Evolutionary conservation across 2,113 vertebrate species (phyloP).

Genomic region (Embiotoca jacksoni): DNA sequence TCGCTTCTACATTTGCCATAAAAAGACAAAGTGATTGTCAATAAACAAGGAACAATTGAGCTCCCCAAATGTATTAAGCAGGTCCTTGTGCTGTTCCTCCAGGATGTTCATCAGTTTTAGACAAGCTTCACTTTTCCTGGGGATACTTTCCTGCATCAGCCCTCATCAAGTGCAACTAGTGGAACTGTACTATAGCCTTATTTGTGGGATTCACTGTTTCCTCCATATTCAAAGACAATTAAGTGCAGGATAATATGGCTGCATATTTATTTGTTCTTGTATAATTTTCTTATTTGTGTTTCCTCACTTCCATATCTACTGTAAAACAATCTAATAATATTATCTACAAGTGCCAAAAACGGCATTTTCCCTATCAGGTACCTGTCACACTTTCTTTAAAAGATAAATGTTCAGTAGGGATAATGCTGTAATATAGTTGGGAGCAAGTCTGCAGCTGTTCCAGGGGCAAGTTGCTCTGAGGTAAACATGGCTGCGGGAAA

Average conservation of each 20-base stretch:
- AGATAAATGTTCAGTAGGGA: constrained; percentile 39
- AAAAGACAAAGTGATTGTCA: constrained; percentile 80
- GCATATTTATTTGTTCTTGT: too few relatives aligned
- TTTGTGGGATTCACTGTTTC: neutral
- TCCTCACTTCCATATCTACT: neutral
- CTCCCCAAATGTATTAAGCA: constrained; percentile 47
- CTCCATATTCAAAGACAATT: neutral
- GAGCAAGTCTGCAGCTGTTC: constrained; percentile 76
- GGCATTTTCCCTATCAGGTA: neutral
- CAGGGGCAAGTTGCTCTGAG: constrained; percentile 67
- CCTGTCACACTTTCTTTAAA: constrained; percentile 55
- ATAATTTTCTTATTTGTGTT: neutral
- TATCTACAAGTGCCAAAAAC: too few relatives aligned
- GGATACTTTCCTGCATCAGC: constrained; percentile 10
- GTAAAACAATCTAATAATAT: too few relatives aligned
- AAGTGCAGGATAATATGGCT: too few relatives aligned
- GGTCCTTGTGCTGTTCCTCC: constrained; percentile 51
- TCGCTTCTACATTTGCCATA: constrained; percentile 67
- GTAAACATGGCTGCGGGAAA: constrained; percentile 83
- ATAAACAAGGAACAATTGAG: constrained; percentile 78
- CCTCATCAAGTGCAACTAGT: neutral
- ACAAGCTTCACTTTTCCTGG: constrained; percentile 39
- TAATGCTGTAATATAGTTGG: constrained; percentile 17
- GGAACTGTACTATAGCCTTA: neutral
- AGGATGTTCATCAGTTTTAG: constrained; percentile 20